Evolutionary conservation across 2,797 vertebrate genomes (phyloP).

Genomic region (Mormyrus proboscirostris): DNA sequence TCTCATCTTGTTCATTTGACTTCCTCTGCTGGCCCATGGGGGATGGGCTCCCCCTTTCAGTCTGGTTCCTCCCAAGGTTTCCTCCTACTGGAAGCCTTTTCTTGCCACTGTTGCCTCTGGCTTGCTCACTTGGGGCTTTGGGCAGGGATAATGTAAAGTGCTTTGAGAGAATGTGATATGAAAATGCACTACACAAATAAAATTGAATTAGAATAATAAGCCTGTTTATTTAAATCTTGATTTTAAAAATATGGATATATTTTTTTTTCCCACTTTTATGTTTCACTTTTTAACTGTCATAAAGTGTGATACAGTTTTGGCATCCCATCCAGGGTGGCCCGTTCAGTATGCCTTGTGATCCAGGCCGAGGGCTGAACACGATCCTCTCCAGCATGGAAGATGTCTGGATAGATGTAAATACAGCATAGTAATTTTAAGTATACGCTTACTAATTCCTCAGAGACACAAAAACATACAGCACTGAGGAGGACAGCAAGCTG

Average conservation of each 20-base stretch:
- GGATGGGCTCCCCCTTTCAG: neutral
- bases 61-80: neutral
- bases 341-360: neutral
- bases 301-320: neutral
- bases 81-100: neutral
- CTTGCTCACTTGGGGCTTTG: neutral
- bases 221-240: neutral
- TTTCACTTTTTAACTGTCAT: neutral
- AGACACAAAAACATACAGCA: neutral
- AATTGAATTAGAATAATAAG: neutral
- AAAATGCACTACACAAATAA: neutral
- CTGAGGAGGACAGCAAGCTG: neutral
- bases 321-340: neutral
- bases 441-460: neutral
- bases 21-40: neutral
- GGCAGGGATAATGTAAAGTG: neutral
- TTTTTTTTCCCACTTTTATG: neutral
- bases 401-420: neutral
- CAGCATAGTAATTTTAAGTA: neutral
- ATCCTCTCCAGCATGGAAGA: neutral
- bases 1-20: neutral
- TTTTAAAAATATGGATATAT: neutral
- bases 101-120: neutral
- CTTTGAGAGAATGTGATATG: neutral
- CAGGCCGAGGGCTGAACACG: neutral